Evolutionary conservation across 2,113 vertebrate genomes (phyloP), one percentile per base, ranked within the genome.

Genomic region (Alexandromys fortis): DNA sequence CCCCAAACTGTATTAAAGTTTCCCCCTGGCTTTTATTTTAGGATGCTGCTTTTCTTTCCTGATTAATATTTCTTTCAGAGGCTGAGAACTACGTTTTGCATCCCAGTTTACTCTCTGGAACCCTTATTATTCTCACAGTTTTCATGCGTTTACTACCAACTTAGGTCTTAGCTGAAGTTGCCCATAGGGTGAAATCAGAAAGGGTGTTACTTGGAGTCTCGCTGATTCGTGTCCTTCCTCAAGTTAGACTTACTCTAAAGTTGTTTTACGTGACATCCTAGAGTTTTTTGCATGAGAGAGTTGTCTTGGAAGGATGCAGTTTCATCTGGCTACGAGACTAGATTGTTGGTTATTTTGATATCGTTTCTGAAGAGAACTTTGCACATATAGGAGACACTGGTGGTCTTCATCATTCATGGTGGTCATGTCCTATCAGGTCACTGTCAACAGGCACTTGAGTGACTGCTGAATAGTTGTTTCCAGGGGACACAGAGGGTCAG

Each of bases 11-110:
- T 93, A 61, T 72, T 93, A 30, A 4, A 49, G 47, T 61, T 42
- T 85, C 58, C 24, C 73, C 58, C 79, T 88, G 61, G 38, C 79
- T 95, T 97, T 86, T 68, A 58, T 92, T 95, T 95, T 91, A 92
- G 88, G 63, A 65, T 30, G 78, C 35, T 65, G 6, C 26, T 58
- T 92, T 95, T 94, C 67, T 92, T 76, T 61, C 85, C 89, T 83
- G 28, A 42, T 89, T 86, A 65, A 1, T 91, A 70, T 94, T 92
- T 96, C n/a, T 61, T 58, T 97, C 42, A 70, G 90, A 95, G 49
- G 35, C 63, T 68, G 45, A 72, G 26, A 68, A 94, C 47, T 82
- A 88, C 81, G 70, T 78, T n/a, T 63, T 94, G 49, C 68, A 82
- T 86, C 26, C 30, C 38, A 22, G n/a, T 82, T 91, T 89, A 76